Evolutionary conservation across 2,797 vertebrate species (phyloP).

Genomic region (Lacerta bilineata): DNA sequence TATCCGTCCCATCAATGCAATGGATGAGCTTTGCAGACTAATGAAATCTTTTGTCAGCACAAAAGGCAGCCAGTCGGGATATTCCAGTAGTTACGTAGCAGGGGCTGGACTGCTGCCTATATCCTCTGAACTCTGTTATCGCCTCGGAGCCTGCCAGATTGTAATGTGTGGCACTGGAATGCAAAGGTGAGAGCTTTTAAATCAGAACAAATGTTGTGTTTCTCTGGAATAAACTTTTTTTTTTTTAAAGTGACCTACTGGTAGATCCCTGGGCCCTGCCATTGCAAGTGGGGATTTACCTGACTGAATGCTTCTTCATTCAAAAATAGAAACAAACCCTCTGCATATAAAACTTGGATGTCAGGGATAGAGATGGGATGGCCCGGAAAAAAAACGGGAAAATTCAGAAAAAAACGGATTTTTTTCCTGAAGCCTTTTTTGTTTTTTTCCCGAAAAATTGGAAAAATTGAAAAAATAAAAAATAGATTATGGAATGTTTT

Average conservation of each 20-base stretch:
- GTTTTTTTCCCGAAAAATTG: no score
- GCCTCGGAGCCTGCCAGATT: slow-evolving; percentile 96
- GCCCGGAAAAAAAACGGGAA: no score
- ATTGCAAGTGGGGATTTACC: neutral
- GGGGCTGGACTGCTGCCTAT: slow-evolving; percentile 90
- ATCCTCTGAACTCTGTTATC: slow-evolving; percentile 95
- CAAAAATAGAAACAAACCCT: neutral
- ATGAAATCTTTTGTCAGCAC: slow-evolving; percentile 92
- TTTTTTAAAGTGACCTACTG: no score
- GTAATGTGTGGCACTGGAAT: slow-evolving; percentile 95
- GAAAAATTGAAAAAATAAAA: no score
- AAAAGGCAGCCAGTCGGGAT: slow-evolving; percentile 75
- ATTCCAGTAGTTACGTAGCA: slow-evolving; percentile 76
- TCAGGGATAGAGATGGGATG: neutral
- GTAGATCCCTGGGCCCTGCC: neutral
- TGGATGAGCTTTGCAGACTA: slow-evolving; percentile 96
- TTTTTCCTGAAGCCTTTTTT: no score
- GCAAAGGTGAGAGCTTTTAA: slow-evolving; percentile 87
- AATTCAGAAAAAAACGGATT: no score
- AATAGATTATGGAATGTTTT: no score
- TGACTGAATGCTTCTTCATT: no score
- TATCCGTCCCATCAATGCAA: slow-evolving; percentile 95
- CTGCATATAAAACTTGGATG: neutral
- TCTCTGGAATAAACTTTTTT: neutral
- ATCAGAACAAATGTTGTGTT: fast-evolving